phyloP scores from a whole-genome alignment of 2,113 vertebrate genomes.

The Cynopterus brachyotis region DNA sequence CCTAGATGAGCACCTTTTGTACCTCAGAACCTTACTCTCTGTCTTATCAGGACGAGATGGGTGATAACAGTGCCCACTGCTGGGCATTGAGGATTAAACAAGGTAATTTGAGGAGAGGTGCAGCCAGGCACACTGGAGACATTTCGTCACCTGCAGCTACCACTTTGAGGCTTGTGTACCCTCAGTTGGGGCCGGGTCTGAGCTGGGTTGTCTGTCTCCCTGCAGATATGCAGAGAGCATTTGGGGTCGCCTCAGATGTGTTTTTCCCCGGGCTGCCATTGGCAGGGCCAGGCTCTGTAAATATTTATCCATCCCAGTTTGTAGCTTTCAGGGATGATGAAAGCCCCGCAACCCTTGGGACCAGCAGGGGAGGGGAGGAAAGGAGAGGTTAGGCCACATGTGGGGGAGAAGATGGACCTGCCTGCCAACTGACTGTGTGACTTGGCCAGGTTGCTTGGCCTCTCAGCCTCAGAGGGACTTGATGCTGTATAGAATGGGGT shows the following conservation, averaged over 20 bases:
- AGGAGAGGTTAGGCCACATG: not conserved
- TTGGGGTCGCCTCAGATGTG: slow-evolving; percentile 25
- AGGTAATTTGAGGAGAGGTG: not conserved
- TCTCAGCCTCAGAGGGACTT: not conserved
- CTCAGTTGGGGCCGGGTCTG: not conserved
- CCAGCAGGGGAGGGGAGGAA: not conserved
- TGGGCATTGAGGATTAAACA: not conserved
- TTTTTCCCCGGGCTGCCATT: slow-evolving; percentile 40
- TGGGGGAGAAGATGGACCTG: not conserved
- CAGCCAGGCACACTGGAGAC: not conserved
- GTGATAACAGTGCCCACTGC: not conserved
- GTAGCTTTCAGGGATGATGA: slow-evolving; percentile 36
- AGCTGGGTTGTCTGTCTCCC: not conserved
- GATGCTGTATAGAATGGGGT: not conserved
- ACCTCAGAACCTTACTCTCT: not conserved
- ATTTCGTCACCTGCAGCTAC: not conserved
- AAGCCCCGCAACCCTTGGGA: not conserved
- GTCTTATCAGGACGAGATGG: not conserved
- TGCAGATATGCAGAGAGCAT: slow-evolving; percentile 24
- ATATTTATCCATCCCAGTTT: slow-evolving; percentile 68
- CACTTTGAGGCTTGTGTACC: not conserved
- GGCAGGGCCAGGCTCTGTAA: slow-evolving; percentile 57
- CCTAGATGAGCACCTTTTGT: not conserved
- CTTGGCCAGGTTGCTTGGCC: not conserved
- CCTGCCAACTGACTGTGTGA: not conserved